phyloP scores from a whole-genome alignment of 2,113 vertebrate genomes.

The Crotalus horridus region DNA sequence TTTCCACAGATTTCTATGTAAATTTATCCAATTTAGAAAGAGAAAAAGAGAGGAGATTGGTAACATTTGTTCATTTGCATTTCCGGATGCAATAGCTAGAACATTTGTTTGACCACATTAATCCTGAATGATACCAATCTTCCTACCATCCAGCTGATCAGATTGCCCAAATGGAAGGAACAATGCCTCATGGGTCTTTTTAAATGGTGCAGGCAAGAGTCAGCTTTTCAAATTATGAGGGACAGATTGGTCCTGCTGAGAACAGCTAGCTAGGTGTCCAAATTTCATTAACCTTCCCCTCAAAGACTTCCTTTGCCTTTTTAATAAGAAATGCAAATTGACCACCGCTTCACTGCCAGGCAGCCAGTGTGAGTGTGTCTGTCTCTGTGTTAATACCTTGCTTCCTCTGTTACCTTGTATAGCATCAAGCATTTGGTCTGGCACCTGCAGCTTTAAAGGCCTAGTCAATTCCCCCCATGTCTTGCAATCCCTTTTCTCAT shows the following conservation, averaged over 20 bases:
- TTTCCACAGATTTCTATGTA: neutral
- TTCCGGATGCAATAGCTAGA: neutral
- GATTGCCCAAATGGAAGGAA: neutral
- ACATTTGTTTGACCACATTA: neutral
- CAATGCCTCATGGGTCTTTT: neutral
- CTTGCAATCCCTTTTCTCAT: neutral
- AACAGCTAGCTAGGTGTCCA: neutral
- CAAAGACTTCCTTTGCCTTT: neutral
- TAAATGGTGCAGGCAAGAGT: neutral
- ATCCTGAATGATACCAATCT: neutral
- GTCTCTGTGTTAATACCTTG: neutral
- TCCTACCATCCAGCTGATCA: neutral
- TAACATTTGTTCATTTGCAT: neutral
- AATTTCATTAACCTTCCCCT: neutral
- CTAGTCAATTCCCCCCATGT: neutral
- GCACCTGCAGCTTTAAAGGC: neutral
- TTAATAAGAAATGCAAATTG: neutral
- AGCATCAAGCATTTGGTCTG: neutral
- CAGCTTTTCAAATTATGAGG: neutral
- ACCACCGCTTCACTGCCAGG: neutral
- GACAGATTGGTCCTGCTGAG: neutral
- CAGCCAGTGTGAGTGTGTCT: neutral
- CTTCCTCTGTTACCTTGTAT: conserved; percentile 1
- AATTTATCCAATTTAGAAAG: neutral
- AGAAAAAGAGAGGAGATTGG: neutral